Conservation (phyloP, 2,113 vertebrate genomes). For the Cinclus cinclus region DNA sequence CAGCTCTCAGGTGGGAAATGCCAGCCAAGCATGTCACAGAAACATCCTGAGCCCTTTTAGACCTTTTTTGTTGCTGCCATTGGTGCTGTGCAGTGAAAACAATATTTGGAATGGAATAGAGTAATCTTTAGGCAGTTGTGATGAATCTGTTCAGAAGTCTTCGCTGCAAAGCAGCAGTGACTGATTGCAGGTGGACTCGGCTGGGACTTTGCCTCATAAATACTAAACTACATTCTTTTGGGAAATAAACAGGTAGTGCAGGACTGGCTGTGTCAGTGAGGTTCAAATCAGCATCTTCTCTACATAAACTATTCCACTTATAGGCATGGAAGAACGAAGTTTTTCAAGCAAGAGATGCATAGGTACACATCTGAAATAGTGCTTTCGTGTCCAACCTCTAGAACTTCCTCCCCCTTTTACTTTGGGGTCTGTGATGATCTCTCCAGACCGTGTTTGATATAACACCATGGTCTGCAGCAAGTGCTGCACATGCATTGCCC, state of each 20-base stretch:
- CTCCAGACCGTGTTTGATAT: not conserved
- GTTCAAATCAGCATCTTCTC: not conserved
- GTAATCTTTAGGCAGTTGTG: not conserved
- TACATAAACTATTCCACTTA: not conserved
- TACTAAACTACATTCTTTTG: not conserved
- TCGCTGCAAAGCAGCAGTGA: not conserved
- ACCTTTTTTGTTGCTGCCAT: not conserved
- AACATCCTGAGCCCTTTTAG: not conserved
- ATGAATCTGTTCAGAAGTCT: not conserved
- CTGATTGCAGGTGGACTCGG: not conserved
- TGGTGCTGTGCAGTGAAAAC: not conserved
- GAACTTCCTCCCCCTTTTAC: not conserved
- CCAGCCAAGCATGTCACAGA: not conserved
- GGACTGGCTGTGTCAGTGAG: not conserved
- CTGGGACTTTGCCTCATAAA: not conserved
- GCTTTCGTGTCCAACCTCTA: not conserved
- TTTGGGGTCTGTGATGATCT: not conserved
- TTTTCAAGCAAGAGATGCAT: not conserved
- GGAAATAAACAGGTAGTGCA: not conserved
- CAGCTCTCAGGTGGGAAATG: not conserved
- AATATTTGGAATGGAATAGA: not conserved
- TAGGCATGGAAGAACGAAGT: not conserved
- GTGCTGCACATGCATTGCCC: conserved; percentile 6
- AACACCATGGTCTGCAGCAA: not conserved
- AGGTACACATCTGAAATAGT: not conserved